phyloP scores from a whole-genome alignment of 2,797 vertebrate genomes.

The Prionace glauca region DNA sequence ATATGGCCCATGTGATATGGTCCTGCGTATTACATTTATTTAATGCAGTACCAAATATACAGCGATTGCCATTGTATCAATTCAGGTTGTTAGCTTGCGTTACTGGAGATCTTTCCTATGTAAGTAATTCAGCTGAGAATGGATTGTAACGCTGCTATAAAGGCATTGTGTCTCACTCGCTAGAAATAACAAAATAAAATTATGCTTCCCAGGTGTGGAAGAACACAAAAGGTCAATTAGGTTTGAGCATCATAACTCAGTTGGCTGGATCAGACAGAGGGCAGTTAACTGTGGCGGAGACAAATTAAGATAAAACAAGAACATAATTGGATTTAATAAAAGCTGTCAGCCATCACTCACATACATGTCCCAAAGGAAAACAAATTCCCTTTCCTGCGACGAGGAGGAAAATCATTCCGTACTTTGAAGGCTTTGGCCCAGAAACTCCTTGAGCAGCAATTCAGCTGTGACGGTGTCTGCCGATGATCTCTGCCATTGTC shows the following conservation, averaged over 20 bases:
- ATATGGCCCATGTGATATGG: not conserved
- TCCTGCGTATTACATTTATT: not conserved
- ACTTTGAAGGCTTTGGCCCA: not conserved
- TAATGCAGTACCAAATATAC: not conserved
- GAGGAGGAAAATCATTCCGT: not conserved
- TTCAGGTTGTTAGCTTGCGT: not conserved
- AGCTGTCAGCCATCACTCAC: slow-evolving; percentile 8
- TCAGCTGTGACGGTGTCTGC: not conserved
- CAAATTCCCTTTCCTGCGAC: not conserved
- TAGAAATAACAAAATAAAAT: not conserved
- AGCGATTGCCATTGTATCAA: not conserved
- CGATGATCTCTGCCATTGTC: not conserved
- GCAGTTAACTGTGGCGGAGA: not conserved
- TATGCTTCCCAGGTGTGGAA: not conserved
- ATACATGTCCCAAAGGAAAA: not conserved
- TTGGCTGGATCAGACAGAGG: not conserved
- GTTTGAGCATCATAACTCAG: not conserved
- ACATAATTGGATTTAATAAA: not conserved
- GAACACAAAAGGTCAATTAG: not conserved
- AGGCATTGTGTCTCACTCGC: not conserved
- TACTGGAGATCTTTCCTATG: not conserved
- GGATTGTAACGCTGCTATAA: not conserved
- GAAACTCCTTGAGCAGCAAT: not conserved
- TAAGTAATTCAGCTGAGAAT: not conserved
- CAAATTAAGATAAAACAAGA: slow-evolving; percentile 17